Base-by-base conservation (phyloP, 2,113 vertebrate species). In the Chelonoidis abingdonii region DNA sequence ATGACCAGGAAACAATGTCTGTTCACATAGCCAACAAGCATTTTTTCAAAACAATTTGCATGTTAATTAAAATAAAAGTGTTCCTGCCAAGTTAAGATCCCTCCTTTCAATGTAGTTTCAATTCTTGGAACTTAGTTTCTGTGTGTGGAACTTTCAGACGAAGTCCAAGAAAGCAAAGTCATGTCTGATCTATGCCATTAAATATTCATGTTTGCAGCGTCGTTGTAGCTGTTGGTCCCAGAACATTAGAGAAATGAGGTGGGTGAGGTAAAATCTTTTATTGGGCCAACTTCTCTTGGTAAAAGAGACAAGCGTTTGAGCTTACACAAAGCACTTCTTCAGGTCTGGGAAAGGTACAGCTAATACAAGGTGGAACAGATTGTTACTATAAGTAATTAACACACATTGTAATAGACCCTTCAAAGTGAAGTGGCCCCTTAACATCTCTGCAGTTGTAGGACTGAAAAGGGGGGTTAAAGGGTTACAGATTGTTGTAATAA, bases 1-100 rank as follows among this genome's bases (percentile, higher is more conserved):
- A 44, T 85, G 84, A 56, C 86, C 1, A 3, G 91, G 93, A 96
- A 92, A 85, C 88, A 91, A 57, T 21, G 69, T 88, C 91, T 56
- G 21, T 59, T 44, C 81, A 86, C 75, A 22, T 11, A 29, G 54
- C 57, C 53, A 27, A 69, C 5, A 59, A 59, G 31, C 25, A n/a
- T 27, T 11, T 29, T 9, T 16, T 57, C 17, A 11, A 47, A 47
- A 38, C 5, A 57, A 2, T 44, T 56, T 59, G 27, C 54, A 57
- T 21, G 25, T 8, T 59, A 44, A 44, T 83, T 44, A 47, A 27
- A 44, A 29, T 56, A 7, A 38, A 57, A 4, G 35, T 3, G 8
- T n/a, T 69, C 27, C 27, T 56, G 16, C 3, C 41, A 25, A 31
- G 52, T 7, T 31, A 41, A 41, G 49, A 86, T 13, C 41, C 65